phyloP scores from a whole-genome alignment of 23 tunicate species.

The Diplosoma virens region DNA sequence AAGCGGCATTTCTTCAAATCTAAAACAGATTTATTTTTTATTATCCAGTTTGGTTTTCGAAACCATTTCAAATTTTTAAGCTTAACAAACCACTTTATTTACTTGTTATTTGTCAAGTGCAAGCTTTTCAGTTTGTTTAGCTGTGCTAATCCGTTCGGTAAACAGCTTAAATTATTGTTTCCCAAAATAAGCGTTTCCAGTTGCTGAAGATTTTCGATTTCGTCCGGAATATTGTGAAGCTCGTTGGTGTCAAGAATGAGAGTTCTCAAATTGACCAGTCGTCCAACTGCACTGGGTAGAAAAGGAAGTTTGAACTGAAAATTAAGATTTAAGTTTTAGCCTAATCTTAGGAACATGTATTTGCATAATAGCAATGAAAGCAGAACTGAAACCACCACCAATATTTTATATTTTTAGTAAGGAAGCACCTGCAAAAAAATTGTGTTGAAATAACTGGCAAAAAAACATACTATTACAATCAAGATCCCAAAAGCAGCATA shows the following conservation, averaged over 20 bases:
- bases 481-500: too few relatives aligned
- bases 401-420: too few relatives aligned
- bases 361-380: too few relatives aligned
- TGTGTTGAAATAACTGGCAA: too few relatives aligned
- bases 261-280: conserved; percentile 29
- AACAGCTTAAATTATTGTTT: conserved; percentile 44
- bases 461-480: too few relatives aligned
- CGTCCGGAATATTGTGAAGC: conserved; percentile 49
- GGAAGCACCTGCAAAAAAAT: too few relatives aligned
- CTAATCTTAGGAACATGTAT: too few relatives aligned
- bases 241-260: conserved; percentile 85
- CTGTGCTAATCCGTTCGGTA: conserved; percentile 47
- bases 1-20: conserved; percentile 61
- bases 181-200: conserved; percentile 67
- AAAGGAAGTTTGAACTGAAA: conserved; percentile 66
- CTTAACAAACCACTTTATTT: too few relatives aligned
- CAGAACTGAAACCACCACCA: too few relatives aligned
- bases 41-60: too few relatives aligned
- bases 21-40: background rate
- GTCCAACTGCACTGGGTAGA: conserved; percentile 76
- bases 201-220: conserved; percentile 34
- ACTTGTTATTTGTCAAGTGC: conserved; percentile 86
- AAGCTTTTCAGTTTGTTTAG: conserved; percentile 49
- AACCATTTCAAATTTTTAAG: too few relatives aligned
- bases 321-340: too few relatives aligned